Evolutionary conservation across 2,797 vertebrate species (phyloP), one percentile per base, ranked within the genome.

Genomic region (Naso thynnoides): DNA sequence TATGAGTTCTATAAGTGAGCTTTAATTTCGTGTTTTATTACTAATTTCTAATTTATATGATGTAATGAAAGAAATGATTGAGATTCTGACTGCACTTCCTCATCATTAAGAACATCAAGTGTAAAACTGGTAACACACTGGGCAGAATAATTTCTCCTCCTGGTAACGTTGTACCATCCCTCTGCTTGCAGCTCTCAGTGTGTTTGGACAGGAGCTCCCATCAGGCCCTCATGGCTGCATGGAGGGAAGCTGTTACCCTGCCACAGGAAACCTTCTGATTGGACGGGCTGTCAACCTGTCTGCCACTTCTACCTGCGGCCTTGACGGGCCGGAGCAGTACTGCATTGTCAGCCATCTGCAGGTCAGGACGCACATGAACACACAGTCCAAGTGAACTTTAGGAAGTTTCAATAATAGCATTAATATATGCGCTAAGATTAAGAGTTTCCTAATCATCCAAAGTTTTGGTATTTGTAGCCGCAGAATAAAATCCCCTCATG

Each of bases 281-380:
- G 96, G 95, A n/a, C 87, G 93, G 49, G 91, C 90, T 2, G 55
- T 88, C 63, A 95, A 87, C 72, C 88, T 98, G 38, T 91, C 81
- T 0, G 77, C 94, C 70, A 95, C 95, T 16, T 97, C 96, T 36
- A 96, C 96, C 3, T 97, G 95, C 0, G 96, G 96, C 39, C 76
- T 96, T 60, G 21, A 80, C 0, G 60, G 77, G 5, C 94, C 93
- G 0, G 92, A 97, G 73, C 89, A 88, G 6, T 97, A 95, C 89
- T 98, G 96, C 76, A 95, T 96, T 0, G 94, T 96, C 88, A 97
- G 96, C 87, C 95, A 97, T 67, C 92, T 96, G 15, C 95, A 96
- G 96, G 96, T 96, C 68, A 78, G 82, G 13, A 54, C 39, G 33
- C 36, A 27, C 53, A 27, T 23, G 29, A 39, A 49, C 27, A 31